Evolutionary conservation across 2,797 vertebrate genomes (phyloP).

Genomic region (Pachyuromys duprasi): DNA sequence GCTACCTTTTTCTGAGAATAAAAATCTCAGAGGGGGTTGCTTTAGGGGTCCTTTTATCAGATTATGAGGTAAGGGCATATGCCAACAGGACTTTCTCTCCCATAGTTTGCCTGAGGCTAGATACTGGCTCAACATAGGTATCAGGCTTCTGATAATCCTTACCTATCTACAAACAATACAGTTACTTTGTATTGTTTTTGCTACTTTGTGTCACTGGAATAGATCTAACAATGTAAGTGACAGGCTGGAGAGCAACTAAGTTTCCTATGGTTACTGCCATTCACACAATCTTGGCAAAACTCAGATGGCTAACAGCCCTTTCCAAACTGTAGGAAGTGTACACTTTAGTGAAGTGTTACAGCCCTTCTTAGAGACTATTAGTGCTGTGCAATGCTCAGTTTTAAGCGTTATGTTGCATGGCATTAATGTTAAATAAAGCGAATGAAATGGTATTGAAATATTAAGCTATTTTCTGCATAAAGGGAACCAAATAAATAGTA

Average conservation of each 20-base stretch:
- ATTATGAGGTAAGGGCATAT: neutral
- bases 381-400: neutral
- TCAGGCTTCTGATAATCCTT: neutral
- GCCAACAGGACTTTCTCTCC: neutral
- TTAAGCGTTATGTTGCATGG: neutral
- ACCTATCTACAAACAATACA: neutral
- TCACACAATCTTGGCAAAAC: neutral
- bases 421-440: neutral
- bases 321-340: neutral
- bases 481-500: neutral
- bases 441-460: neutral
- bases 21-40: neutral
- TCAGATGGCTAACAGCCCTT: neutral
- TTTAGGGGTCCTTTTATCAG: neutral
- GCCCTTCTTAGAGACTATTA: neutral
- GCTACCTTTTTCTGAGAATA: neutral
- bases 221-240: neutral
- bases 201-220: neutral
- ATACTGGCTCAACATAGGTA: neutral
- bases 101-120: neutral
- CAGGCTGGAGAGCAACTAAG: rapidly evolving
- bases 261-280: neutral
- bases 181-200: neutral
- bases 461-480: neutral
- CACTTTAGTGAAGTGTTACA: neutral